These are phyloP conservation scores for Phengaris arion DNA, from an alignment of 2,888 invertebrate genomes.

Conservation along the genomic window DNA sequence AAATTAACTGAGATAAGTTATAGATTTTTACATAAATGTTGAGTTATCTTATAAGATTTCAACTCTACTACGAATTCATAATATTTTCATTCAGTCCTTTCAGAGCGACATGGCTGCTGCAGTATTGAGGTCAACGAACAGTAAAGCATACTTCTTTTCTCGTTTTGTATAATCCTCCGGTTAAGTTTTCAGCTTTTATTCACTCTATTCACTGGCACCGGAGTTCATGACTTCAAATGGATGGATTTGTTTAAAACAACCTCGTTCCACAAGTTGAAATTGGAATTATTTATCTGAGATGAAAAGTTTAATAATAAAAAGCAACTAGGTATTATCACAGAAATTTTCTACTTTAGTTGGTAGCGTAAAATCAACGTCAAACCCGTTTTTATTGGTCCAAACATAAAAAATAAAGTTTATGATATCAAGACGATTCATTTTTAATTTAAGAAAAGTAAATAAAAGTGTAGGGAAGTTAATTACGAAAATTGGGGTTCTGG, in stretches of 20 bases:
- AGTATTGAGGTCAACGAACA: constrained; percentile 22
- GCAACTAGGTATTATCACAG: background rate
- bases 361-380: background rate
- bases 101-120: constrained; percentile 4
- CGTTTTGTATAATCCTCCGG: constrained; percentile 27
- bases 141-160: constrained; percentile 24
- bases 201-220: constrained; percentile 23
- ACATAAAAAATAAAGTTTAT: no score
- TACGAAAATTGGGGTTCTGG: no score
- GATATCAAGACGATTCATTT: no score
- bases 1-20: no score
- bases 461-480: no score
- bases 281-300: background rate
- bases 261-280: background rate
- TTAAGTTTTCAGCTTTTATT: constrained; percentile 27
- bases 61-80: background rate
- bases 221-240: constrained; percentile 16
- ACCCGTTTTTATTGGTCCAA: no score
- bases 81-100: background rate
- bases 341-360: background rate
- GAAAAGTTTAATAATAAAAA: background rate
- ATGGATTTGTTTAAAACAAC: constrained; percentile 13
- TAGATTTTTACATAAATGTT: no score
- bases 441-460: no score
- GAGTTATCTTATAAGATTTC: background rate